Evolutionary conservation across 2,888 invertebrate genomes (phyloP).

Genomic region (Slavum lentiscoides): DNA sequence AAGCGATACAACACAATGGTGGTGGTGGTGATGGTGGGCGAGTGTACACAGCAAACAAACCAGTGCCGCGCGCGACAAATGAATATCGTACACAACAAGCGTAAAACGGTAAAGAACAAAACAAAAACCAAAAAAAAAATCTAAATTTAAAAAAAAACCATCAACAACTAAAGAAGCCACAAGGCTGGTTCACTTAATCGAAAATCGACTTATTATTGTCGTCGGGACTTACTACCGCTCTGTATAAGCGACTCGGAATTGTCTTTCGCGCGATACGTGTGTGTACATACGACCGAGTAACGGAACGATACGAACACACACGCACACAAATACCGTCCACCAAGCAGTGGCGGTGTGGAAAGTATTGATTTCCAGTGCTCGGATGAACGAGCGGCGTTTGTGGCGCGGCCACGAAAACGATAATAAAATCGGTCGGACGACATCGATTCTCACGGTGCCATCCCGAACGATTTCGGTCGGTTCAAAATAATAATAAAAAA

Average conservation of each 20-base stretch:
- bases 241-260: no score
- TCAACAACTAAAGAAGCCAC: constrained; percentile 38
- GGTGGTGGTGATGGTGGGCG: no score
- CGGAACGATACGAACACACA: neutral
- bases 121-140: neutral
- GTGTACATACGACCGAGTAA: neutral
- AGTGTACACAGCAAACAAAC: constrained; percentile 4
- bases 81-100: neutral
- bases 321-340: constrained; percentile 6
- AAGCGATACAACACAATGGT: constrained; percentile 43
- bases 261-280: no score
- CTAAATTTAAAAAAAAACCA: constrained; percentile 8
- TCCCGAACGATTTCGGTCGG: no score
- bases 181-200: constrained; percentile 43
- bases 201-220: constrained; percentile 1
- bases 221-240: constrained; percentile 28
- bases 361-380: constrained; percentile 40
- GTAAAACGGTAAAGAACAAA: neutral
- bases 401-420: neutral
- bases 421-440: neutral
- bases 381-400: neutral
- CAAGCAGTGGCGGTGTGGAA: neutral
- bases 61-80: neutral
- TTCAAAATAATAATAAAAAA: no score
- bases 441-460: neutral